phyloP scores from a whole-genome alignment of 2,113 vertebrate species.

The Pollimyrus isidori region DNA sequence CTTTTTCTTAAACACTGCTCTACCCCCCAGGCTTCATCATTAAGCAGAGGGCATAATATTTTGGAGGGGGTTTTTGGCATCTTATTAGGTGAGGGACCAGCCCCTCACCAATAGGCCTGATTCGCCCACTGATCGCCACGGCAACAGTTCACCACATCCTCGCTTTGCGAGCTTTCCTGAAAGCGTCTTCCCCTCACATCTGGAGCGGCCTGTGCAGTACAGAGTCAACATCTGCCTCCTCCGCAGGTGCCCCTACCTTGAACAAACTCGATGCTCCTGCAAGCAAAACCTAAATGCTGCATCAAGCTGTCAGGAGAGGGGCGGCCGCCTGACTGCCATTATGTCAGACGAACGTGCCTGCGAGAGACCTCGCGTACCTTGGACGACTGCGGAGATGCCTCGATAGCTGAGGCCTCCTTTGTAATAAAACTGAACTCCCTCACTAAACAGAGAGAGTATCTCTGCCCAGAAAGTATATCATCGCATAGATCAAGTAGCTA shows the following conservation, averaged over 20 bases:
- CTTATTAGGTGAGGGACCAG: conserved; percentile 54
- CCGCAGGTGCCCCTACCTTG: not conserved
- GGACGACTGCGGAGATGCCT: not conserved
- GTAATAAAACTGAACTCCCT: not conserved
- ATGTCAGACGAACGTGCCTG: not conserved
- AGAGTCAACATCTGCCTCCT: conserved; percentile 10
- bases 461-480: not conserved
- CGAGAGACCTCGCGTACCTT: not conserved
- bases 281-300: not conserved
- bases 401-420: not conserved
- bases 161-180: not conserved
- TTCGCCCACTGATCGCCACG: conserved; percentile 39
- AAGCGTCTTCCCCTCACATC: conserved; percentile 25
- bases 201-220: conserved; percentile 18
- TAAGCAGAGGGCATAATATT: conserved; percentile 45
- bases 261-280: not conserved
- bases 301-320: not conserved
- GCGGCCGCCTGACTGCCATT: not conserved
- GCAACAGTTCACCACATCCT: conserved; percentile 28
- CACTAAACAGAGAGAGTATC: not conserved
- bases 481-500: not conserved
- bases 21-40: conserved; percentile 38
- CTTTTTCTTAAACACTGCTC: conserved; percentile 26
- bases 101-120: conserved; percentile 56
- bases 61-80: conserved; percentile 27